Base-by-base conservation (phyloP, 2,797 vertebrate species). In the Catharus ustulatus region DNA sequence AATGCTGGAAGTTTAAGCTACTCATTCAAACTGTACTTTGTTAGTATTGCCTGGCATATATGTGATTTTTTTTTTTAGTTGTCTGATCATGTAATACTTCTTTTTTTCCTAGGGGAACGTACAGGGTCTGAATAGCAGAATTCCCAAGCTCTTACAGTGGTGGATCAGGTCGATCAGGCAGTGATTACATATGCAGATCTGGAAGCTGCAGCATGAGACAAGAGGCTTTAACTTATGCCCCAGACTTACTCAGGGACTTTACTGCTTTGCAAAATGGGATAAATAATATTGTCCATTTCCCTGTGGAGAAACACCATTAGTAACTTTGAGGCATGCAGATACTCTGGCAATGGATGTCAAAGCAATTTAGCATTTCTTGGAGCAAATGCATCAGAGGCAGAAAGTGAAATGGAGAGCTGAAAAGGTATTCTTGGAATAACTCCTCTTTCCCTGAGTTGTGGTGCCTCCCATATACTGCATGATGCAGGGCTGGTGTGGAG, bases 101-200 rank as follows among this genome's bases (percentile, higher is more conserved):
- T 24, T 45, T 15, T 17, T 27, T 8, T 6, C 6, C 7, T 4
- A 1, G 57, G 10, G 26, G 58, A 55, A 11, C 0, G 0, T 6
- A 15, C 2, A 15, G 29, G 38, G 20, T 13, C 38, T 74, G 78
- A 61, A 27, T 1, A 61, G 6, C 22, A 85, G 57, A 40, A 34
- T 61, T 73, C 22, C 67, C 30, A 15, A 77, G 38, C 36, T 62
- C 74, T 45, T 38, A 29, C 12, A 46, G 40, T 7, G 34, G 30
- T 59, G 59, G 27, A 30, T 71, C 24, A 66, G 29, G 27, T 58
- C 7, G 10, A 38, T 18, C 27, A 54, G 64, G 38, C 49, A 87
- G 54, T 58, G 69, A 67, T 64, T 51, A 36, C 38, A 36, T 29
- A 8, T 14, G 6, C 3, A 11, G 29, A 18, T 63, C 48, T 84